A percentile compares a stretch with the other conserved stretches of the same genome.
phyloP scores from a whole-genome alignment of 1,140 invertebrate genomes.

The Cydia amplana region DNA sequence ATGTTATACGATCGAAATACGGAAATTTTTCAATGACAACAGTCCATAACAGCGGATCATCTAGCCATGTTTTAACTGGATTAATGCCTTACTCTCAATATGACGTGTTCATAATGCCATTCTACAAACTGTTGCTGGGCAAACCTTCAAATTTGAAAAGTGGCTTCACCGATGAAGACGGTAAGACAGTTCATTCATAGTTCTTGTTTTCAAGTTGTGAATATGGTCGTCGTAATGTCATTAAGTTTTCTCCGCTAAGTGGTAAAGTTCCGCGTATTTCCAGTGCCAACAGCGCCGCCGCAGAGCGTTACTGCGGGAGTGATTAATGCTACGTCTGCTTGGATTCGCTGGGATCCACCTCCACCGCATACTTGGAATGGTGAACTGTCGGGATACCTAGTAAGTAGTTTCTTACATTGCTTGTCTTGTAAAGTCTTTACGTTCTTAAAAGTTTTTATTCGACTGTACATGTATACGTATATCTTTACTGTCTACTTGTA shows the following conservation, averaged over 20 bases:
- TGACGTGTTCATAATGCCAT: conserved; percentile 89
- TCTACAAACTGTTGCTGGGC: conserved; percentile 88
- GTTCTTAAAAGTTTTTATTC: too few species aligned
- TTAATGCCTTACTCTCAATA: conserved; percentile 86
- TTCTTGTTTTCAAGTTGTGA: conserved; percentile 15
- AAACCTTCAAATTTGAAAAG: conserved; percentile 88
- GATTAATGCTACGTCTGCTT: conserved; percentile 87
- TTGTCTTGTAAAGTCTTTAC: background rate
- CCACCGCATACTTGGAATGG: conserved; percentile 87
- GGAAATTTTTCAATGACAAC: conserved; percentile 82
- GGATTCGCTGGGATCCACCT: conserved; percentile 88
- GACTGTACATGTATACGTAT: too few species aligned
- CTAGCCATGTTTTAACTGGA: conserved; percentile 81
- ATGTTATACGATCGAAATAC: conserved; percentile 62
- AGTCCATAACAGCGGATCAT: conserved; percentile 83
- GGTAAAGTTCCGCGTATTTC: conserved; percentile 36
- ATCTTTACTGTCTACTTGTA: too few species aligned
- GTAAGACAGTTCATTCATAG: conserved; percentile 74
- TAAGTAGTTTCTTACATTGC: conserved; percentile 59
- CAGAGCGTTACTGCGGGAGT: conserved; percentile 87
- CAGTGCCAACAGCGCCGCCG: conserved; percentile 84
- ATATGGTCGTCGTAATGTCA: conserved; percentile 34
- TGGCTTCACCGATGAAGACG: conserved; percentile 86
- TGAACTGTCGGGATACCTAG: conserved; percentile 88
- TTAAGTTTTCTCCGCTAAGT: conserved; percentile 34